Percentiles rank a stretch among this genome's conserved stretches.
Evolutionary conservation across 2,797 vertebrate genomes (phyloP).

Genomic region (Labeo calbasu): DNA sequence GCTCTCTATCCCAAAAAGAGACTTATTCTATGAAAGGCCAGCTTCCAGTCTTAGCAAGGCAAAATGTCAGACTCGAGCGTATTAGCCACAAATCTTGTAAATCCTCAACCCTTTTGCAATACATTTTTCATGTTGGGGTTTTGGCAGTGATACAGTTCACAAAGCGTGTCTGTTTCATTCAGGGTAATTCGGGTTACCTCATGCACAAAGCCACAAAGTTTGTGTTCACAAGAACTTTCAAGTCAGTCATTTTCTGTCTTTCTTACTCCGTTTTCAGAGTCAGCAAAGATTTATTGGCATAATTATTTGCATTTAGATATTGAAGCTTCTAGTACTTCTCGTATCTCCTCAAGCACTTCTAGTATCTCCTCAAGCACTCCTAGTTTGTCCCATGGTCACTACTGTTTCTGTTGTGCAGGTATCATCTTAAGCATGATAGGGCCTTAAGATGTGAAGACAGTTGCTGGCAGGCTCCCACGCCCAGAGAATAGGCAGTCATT

Average conservation of each 20-base stretch:
- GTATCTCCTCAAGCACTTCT: not conserved
- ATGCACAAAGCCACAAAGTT: conserved; percentile 24
- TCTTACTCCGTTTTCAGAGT: not conserved
- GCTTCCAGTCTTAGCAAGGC: conserved; percentile 38
- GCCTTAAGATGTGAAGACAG: conserved; percentile 54
- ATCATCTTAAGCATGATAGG: conserved; percentile 38
- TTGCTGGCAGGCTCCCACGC: conserved; percentile 45
- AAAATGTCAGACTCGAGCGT: conserved; percentile 62
- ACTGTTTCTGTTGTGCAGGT: conserved; percentile 14
- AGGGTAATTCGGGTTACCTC: conserved; percentile 14
- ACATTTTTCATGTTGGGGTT: conserved; percentile 33
- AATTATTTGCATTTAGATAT: not conserved
- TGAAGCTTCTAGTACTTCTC: not conserved
- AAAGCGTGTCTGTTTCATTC: conserved; percentile 29
- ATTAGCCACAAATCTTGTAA: conserved; percentile 56
- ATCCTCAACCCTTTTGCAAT: conserved; percentile 49
- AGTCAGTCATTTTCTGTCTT: not conserved
- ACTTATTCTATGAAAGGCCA: conserved; percentile 53
- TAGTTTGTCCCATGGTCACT: not conserved
- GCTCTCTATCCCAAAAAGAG: not conserved
- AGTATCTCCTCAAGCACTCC: not conserved
- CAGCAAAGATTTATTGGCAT: not conserved
- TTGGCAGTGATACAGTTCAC: conserved; percentile 37
- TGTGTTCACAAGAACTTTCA: conserved; percentile 28
- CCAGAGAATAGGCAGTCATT: conserved; percentile 49